A percentile compares a stretch with the other conserved stretches of the same genome.
These are phyloP conservation scores for Spondyliosoma cantharus DNA, from an alignment of 2,797 vertebrate genomes.

Conservation along the genomic window DNA sequence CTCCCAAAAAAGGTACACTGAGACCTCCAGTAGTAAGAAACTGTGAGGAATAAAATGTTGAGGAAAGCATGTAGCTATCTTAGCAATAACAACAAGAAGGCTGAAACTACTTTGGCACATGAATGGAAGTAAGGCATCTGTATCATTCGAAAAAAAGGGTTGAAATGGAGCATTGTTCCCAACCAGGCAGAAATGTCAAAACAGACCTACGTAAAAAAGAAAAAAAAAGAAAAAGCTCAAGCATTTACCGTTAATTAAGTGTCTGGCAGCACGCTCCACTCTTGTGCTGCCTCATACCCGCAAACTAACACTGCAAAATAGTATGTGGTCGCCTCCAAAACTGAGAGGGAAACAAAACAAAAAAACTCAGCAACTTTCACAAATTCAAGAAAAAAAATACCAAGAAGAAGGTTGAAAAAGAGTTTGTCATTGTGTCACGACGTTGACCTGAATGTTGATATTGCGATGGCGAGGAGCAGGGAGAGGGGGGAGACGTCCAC, in stretches of 20 bases:
- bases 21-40: constrained; percentile 52
- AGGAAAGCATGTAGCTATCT: constrained; percentile 72
- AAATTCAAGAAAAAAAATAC: constrained; percentile 41
- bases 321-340: constrained; percentile 42
- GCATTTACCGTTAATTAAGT: constrained; percentile 53
- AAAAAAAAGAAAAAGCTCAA: constrained; percentile 47
- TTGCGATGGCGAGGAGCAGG: constrained; percentile 79
- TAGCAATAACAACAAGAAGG: constrained; percentile 72
- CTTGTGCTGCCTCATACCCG: constrained; percentile 58
- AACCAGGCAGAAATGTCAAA: constrained; percentile 59
- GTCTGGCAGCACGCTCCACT: constrained; percentile 58
- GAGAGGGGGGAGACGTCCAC: constrained; percentile 71
- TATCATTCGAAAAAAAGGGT: constrained; percentile 72
- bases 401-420: constrained; percentile 52
- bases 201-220: constrained; percentile 30
- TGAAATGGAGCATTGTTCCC: constrained; percentile 77
- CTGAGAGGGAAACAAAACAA: constrained; percentile 5
- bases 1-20: constrained; percentile 21
- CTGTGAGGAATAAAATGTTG: constrained; percentile 60
- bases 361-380: constrained; percentile 39
- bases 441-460: constrained; percentile 82
- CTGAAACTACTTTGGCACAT: constrained; percentile 87
- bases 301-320: constrained; percentile 65
- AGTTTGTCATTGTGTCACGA: constrained; percentile 79
- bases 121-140: constrained; percentile 89